Evolutionary conservation across 2,797 vertebrate genomes (phyloP), one percentile per base, ranked within the genome.

Genomic region (Kryptolebias ocellatus): DNA sequence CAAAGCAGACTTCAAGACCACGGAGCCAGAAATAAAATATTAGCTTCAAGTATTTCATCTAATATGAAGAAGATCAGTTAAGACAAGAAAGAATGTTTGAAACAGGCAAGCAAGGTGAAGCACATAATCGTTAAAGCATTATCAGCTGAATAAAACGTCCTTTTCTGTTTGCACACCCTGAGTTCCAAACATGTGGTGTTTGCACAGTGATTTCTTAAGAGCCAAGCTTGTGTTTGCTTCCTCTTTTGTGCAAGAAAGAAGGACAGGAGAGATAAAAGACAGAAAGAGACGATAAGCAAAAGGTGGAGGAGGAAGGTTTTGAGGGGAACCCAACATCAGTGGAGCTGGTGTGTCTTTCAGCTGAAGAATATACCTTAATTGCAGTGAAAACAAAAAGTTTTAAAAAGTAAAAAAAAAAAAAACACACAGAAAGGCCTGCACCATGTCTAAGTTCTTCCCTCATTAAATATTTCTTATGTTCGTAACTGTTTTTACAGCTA

Each of bases 151-250:
- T 37, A 10, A 37, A 37, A 37, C 34, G 39, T 17, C 46, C 44
- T 17, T 2, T 27, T 75, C 56, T 76, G 73, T 81, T 79, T 79
- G 72, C 44, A 24, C 70, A 80, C 76, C 71, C 76, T 83, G 78
- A 86, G 80, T 88, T 80, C 67, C 53, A 67, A 70, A 54, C 83
- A 89, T 76, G 81, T 84, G 82, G 76, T 84, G 82, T 84, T 83
- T 85, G 75, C 34, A 60, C 47, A 84, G 76, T 58, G 78, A 70
- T 83, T 79, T 84, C 81, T 88, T 87, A 83, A 81, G 83, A 77
- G 70, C 55, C 45, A 9, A 15, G 29, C 39, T 14, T 5, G 59
- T 67, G 64, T 60, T 57, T 53, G 57, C 64, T 58, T 58, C 20
- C 31, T 28, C 49, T 53, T 53, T 74, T 39, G 50, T 67, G 46